Base-by-base conservation (phyloP, 2,888 invertebrate genomes). In the Xestia rhomboidea region DNA sequence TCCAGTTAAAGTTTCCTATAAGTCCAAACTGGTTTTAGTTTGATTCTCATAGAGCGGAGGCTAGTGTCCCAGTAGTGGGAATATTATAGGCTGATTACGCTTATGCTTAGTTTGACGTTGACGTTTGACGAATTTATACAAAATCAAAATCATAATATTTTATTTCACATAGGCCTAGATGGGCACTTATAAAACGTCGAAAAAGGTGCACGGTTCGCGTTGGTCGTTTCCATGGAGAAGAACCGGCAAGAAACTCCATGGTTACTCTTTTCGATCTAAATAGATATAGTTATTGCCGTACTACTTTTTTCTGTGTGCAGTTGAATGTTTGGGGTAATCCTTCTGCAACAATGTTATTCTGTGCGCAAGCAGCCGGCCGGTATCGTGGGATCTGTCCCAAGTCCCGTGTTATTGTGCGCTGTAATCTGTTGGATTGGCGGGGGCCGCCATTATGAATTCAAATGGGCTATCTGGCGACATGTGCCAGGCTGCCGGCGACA, bases 401-500 rank as follows among this genome's bases (percentile, higher is more conserved):
- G 75, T 41, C 68, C 79, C 76, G 27, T 81, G 83, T 84, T 83
- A 84, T 85, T 80, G 82, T 75, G 64, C 73, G 76, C 76, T 64
- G 83, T 85, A 85, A 85, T 85, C 85, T 85, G 81, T 77, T 57
- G 83, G 81, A 85, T 85, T 77, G 77, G 69, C 73, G 73, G 60
- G 66, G 73, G 73, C 13, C 76, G 79, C 78, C 77, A 87, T 89
- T 87, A 87, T 89, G 88, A 85, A 89, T 89, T 88, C 88, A 89
- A 89, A 89, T 86, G 87, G 87, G 49, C 85, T 81, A 72, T 85
- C 77, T 75, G 73, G 75, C 79, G 86, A 85, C 87, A 83, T 87
- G 88, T 85, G 87, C 82, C 82, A 73, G 82, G 60, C 44, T 85
- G 85, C 81, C 83, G 68, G 81, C 77, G 46, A 24, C 24, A 30